Evolutionary conservation across 37 sponge, comb jelly and placozoan species (phyloP).

Genomic region (Dysidea cf. avara): DNA sequence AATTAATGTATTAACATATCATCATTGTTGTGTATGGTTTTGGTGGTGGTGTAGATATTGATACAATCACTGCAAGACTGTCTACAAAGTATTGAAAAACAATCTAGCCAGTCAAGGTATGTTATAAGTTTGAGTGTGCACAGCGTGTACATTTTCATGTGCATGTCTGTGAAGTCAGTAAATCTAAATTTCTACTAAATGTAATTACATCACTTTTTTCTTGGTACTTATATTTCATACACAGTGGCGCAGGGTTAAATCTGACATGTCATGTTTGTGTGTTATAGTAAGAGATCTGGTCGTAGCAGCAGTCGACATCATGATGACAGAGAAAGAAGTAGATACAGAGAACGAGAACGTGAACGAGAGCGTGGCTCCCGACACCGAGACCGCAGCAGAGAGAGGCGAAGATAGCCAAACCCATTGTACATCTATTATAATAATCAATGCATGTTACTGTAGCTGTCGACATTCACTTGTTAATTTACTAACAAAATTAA

Average conservation of each 20-base stretch:
- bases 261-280: too few relatives aligned
- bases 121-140: too few relatives aligned
- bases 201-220: too few relatives aligned
- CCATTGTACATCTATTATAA: too few relatives aligned
- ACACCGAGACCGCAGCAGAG: constrained; percentile 61
- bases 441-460: too few relatives aligned
- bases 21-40: background rate
- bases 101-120: background rate
- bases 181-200: background rate
- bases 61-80: constrained; percentile 85
- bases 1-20: background rate
- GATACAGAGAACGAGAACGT: constrained; percentile 19
- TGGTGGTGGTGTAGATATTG: constrained; percentile 34
- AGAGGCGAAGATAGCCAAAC: constrained; percentile 55
- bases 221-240: too few relatives aligned
- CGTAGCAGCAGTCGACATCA: background rate
- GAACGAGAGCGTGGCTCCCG: constrained; percentile 51
- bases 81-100: constrained; percentile 59
- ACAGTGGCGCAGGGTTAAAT: too few relatives aligned
- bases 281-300: background rate
- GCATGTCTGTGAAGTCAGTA: constrained; percentile 32
- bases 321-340: constrained; percentile 3
- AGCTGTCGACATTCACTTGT: too few relatives aligned
- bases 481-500: too few relatives aligned
- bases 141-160: constrained; percentile 15